phyloP scores from a whole-genome alignment of 92 coral and sea anemone species.

The Montipora capitata region DNA sequence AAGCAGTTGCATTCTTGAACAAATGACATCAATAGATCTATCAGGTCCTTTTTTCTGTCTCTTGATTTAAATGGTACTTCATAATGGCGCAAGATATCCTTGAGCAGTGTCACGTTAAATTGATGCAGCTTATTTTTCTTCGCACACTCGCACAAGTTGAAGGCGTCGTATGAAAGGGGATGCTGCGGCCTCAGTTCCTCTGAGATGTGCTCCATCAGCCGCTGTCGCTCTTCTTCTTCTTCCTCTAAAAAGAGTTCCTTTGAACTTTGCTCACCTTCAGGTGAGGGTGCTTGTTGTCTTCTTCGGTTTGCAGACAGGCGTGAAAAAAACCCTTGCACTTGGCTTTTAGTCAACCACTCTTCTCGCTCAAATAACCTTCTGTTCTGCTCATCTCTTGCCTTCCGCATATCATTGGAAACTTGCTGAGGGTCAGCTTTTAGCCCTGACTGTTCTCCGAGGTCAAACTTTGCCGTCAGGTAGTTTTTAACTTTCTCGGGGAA shows the following conservation, averaged over 20 bases:
- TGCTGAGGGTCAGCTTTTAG: slow-evolving; percentile 38
- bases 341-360: too few relatives aligned
- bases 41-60: slow-evolving; percentile 13
- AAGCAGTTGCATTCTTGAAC: slow-evolving; percentile 22
- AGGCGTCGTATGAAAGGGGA: slow-evolving; percentile 23
- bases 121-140: not conserved
- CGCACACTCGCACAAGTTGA: slow-evolving; percentile 10
- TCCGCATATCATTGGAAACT: slow-evolving; percentile 49
- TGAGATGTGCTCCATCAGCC: not conserved
- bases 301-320: slow-evolving; percentile 35
- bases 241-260: slow-evolving; percentile 19
- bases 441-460: slow-evolving; percentile 19
- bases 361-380: slow-evolving; percentile 41
- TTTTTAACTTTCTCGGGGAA: slow-evolving; percentile 17
- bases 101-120: slow-evolving; percentile 1
- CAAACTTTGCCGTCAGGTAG: slow-evolving; percentile 36
- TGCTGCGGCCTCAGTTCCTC: slow-evolving; percentile 23
- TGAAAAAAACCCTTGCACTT: too few relatives aligned
- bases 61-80: slow-evolving; percentile 4
- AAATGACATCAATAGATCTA: slow-evolving; percentile 15
- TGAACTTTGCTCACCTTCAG: not conserved
- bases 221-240: not conserved
- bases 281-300: not conserved
- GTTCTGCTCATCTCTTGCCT: slow-evolving; percentile 9
- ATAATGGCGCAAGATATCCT: not conserved